A percentile compares a stretch with the other conserved stretches of the same genome.
phyloP scores from a whole-genome alignment of 2,888 invertebrate species.

The Hypomecis punctinalis region DNA sequence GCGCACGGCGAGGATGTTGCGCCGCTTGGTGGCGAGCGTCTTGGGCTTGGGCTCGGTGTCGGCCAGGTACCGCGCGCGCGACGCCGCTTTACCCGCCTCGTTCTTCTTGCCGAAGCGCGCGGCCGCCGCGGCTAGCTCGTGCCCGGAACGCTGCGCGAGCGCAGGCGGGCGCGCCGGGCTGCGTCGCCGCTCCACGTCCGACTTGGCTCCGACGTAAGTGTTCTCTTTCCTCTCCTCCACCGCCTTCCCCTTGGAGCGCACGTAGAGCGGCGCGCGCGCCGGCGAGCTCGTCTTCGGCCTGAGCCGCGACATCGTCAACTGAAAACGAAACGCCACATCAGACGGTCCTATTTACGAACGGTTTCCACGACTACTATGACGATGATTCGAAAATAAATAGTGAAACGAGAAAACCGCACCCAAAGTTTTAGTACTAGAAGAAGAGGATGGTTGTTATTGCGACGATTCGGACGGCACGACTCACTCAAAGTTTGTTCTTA shows the following conservation, averaged over 20 bases:
- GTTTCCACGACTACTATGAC: background rate
- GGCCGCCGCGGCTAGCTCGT: constrained; percentile 49
- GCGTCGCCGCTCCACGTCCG: constrained; percentile 62
- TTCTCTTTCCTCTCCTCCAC: constrained; percentile 80
- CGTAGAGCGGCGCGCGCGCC: constrained; percentile 67
- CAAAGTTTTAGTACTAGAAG: constrained; percentile 52
- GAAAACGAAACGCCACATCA: constrained; percentile 45
- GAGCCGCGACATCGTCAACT: constrained; percentile 76
- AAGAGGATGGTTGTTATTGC: constrained; percentile 57
- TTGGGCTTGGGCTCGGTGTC: constrained; percentile 76
- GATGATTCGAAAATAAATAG: constrained; percentile 14
- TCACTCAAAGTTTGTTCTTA: constrained; percentile 68
- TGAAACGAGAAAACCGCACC: constrained; percentile 40
- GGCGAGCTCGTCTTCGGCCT: constrained; percentile 74
- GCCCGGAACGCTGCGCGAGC: constrained; percentile 42
- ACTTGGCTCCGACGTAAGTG: constrained; percentile 72
- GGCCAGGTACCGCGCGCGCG: constrained; percentile 64
- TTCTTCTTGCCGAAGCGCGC: constrained; percentile 67
- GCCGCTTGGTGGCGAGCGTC: constrained; percentile 66
- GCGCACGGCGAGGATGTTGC: constrained; percentile 73
- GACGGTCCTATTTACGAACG: no score
- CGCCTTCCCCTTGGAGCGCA: constrained; percentile 71
- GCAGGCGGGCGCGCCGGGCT: constrained; percentile 47
- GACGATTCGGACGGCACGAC: constrained; percentile 60
- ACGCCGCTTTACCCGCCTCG: constrained; percentile 66